Base-by-base conservation (phyloP, 1,140 invertebrate species). In the Elysia chlorotica region DNA sequence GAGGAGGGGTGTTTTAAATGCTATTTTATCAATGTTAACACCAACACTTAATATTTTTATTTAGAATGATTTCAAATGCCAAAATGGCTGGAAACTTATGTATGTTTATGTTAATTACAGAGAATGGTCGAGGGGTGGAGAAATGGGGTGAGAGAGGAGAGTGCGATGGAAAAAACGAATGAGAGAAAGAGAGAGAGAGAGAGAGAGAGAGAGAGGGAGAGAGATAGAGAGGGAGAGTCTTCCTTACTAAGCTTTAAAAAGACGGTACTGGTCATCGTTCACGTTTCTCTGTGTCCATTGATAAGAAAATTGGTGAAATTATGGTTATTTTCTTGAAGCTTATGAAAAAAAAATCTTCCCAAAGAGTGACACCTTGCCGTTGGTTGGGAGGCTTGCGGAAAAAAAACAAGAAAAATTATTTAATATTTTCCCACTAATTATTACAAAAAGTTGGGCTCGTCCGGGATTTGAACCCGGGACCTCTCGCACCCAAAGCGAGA, bases 401-500 rank as follows among this genome's bases (percentile, higher is more conserved):
- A 48, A 48, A 48, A 48, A 48, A 48, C 10, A 48, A n/a, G 41
- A n/a, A 48, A 48, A 48, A 48, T 14, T 14, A 48, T 48, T 48
- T 48, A 48, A n/a, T 14, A 14, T 48, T 48, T 48, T 48, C n/a
- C n/a, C 2, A 65, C 4, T 38, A 65, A 73, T 70, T 62, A n/a
- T n/a, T n/a, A n/a, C n/a, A 68, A 77, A 75, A 67, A 54, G 2
- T 57, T 33, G 80, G 78, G 79, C 81, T 82, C 79, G 81, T 82
- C 81, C 79, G 81, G 79, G 81, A 82, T 79, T 82, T 73, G 81
- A 82, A 82, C 81, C 81, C 81, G 78, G 78, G 79, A 82, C 81
- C 81, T 80, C 81, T 82, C 81, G 81, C 81, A 81, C 79, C 81
- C 79, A 76, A 82, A 82, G 81, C 79, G 81, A 82, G 79, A 81